Evolutionary conservation across 2,797 vertebrate species (phyloP), one percentile per base, ranked within the genome.

Genomic region (Graptemys geographica): DNA sequence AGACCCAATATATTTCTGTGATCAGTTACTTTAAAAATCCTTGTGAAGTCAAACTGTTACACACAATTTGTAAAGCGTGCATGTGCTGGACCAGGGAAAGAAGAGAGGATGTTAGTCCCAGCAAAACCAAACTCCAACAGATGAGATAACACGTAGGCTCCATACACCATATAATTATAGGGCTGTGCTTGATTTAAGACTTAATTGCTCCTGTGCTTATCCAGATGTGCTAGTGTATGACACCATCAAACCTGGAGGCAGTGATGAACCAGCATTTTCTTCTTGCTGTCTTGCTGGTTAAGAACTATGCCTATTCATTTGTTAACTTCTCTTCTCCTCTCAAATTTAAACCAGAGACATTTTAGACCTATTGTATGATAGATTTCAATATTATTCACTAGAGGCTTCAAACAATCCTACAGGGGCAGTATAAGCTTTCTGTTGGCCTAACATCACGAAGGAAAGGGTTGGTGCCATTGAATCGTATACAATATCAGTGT

Each of bases 401-500:
- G 94, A 94, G 90, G 95, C 96, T 96, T 96, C 96, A 92, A 96
- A 96, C 84, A 97, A 96, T 96, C 96, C 96, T 94, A 96, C 94
- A 95, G 94, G 95, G 97, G 95, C 93, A 96, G 97, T 94, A 96
- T 97, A 97, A 97, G 95, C 96, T 93, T 92, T 65, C 90, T 96
- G 86, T 95, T 94, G 95, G 96, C 94, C 95, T 96, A 95, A 96
- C 96, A 96, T 2, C 1, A 0, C 0, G 86, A 84, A 94, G 87
- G 94, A 95, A 97, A 95, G 37, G 95, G 91, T 87, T 76, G 88
- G 87, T 96, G 91, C 82, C 92, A 93, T 87, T 88, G 82, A 94
- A 62, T 86, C 88, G 88, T 83, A 94, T 90, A 94, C 81, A 84
- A 89, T 37, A 23, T 11, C 19, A 11, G 5, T 44, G 19, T 19